Base-by-base conservation (phyloP, 2,888 invertebrate genomes). In the Diabrotica balteata region DNA sequence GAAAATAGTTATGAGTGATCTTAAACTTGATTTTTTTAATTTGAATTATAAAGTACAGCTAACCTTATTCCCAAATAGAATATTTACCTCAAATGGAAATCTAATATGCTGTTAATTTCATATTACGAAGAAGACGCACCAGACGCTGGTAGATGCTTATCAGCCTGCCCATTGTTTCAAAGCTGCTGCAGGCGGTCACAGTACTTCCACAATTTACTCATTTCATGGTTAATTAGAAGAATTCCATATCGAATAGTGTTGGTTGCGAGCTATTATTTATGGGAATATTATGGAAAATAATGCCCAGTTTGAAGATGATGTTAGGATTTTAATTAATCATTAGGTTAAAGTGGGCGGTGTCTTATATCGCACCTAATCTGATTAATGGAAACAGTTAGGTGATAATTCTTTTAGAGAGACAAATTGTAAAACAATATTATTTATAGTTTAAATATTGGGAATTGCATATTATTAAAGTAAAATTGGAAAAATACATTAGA, bases 31-130 rank as follows among this genome's bases (percentile, higher is more conserved):
- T 32, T 32, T 32, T 32, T 32, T 4, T 2, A 32, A 32, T 32
- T 4, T 32, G 32, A 32, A 32, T 5, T 32, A 32, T 32, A 32
- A 32, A 32, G 32, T 32, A 32, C 32, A 32, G 32, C 32, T 32
- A 32, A 32, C 32, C 32, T 32, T 32, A 32, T 32, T 32, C 32
- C 32, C 32, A 32, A 32, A 32, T 32, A 32, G 32, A 59, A 70
- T 66, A 62, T 71, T 71, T 66, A 66, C 66, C 61, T 66, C 60
- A 64, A 70, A 70, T 73, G 64, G 63, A 53, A 58, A 58, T 67
- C 65, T 73, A 73, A 72, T 70, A 70, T 72, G 73, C 73, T 63
- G 68, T 68, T 68, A 72, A 72, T 73, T 68, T 71, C 61, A 63
- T 69, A 73, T 68, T 63, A 67, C 69, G 58, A 67, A 67, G 68